phyloP scores from a whole-genome alignment of 2,888 invertebrate species.

The Leistus spinibarbis region DNA sequence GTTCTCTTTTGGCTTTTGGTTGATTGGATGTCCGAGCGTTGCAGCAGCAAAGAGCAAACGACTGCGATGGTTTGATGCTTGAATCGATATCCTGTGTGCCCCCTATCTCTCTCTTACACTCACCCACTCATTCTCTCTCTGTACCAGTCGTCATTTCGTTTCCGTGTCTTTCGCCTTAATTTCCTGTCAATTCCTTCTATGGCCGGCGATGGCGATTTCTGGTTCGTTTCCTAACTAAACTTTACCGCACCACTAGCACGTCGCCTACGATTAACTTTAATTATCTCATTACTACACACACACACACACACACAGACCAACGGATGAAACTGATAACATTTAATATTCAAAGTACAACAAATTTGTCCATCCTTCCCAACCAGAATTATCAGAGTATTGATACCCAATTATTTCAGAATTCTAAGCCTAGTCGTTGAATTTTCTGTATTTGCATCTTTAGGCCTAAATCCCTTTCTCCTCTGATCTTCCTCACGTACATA shows the following conservation, averaged over 20 bases:
- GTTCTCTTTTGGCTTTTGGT: neutral
- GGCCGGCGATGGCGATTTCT: neutral
- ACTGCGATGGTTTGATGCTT: neutral
- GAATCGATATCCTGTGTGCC: constrained; percentile 1
- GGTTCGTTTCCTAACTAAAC: neutral
- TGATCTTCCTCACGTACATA: neutral
- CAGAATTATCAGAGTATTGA: no score
- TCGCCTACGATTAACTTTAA: neutral
- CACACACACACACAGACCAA: neutral
- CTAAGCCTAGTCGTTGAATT: no score
- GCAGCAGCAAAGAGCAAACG: neutral
- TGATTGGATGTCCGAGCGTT: constrained; percentile 23
- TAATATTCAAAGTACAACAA: no score
- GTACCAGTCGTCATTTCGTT: neutral
- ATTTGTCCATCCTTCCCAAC: no score
- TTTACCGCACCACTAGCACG: neutral
- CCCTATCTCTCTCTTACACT: no score
- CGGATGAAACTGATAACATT: no score
- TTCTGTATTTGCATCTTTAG: no score
- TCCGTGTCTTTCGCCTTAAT: constrained; percentile 3
- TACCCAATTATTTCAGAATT: no score
- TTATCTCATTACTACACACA: neutral
- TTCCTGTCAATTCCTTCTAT: neutral
- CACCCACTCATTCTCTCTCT: no score
- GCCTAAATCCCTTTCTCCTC: no score